A percentile compares a stretch with the other conserved stretches of the same genome.
Evolutionary conservation across 2,113 vertebrate genomes (phyloP).

Genomic region (Nyctibius bracteatus): DNA sequence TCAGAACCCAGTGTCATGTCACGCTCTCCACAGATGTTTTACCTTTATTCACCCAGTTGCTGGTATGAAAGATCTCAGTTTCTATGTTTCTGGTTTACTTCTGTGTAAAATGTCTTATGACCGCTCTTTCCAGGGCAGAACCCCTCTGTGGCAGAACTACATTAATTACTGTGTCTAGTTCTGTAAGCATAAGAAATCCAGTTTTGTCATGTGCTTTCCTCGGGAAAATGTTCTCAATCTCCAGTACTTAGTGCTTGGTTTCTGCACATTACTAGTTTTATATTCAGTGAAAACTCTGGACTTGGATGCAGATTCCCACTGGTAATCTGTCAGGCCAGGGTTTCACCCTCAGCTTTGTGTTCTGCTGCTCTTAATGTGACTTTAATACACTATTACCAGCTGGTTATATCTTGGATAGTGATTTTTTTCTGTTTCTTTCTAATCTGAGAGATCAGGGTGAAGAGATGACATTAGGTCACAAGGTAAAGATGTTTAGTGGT

Average conservation of each 20-base stretch:
- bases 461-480: not conserved
- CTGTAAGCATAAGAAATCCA: not conserved
- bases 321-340: not conserved
- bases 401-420: not conserved
- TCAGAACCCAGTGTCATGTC: slow-evolving; percentile 70
- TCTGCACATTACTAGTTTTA: not conserved
- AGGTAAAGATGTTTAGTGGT: not conserved
- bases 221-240: not conserved
- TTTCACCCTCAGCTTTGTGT: not conserved
- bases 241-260: not conserved
- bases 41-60: slow-evolving; percentile 61
- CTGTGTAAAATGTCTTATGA: not conserved
- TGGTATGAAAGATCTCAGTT: slow-evolving; percentile 74
- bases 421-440: not conserved
- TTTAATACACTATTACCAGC: not conserved
- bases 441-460: not conserved
- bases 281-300: not conserved
- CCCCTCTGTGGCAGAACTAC: not conserved
- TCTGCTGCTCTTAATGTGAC: not conserved
- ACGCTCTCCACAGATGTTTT: slow-evolving; percentile 50
- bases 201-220: not conserved
- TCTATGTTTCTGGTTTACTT: not conserved
- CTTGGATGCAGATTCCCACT: not conserved
- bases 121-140: not conserved
- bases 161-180: not conserved